Percentiles rank a stretch among this genome's conserved stretches.
Evolutionary conservation across 2,888 invertebrate species (phyloP).

Genomic region (Pinctada fucata): DNA sequence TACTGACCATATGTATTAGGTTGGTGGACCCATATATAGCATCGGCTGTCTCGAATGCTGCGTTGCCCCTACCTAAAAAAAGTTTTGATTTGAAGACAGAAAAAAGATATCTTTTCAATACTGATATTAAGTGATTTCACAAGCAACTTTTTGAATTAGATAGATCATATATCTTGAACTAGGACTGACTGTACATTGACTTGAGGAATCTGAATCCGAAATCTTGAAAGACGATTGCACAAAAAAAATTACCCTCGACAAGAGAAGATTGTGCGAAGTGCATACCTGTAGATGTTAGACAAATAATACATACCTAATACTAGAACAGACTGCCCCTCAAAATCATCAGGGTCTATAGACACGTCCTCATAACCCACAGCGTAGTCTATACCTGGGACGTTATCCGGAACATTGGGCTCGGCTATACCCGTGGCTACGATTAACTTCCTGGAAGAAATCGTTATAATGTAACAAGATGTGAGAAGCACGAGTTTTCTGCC

Average conservation of each 20-base stretch:
- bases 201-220: no score
- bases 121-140: no score
- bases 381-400: slow-evolving; percentile 72
- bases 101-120: background rate
- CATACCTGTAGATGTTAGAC: background rate
- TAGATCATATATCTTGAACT: no score
- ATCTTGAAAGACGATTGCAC: no score
- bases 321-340: slow-evolving; percentile 77
- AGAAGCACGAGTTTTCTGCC: no score
- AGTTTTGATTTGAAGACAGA: slow-evolving; percentile 36
- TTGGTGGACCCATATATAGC: slow-evolving; percentile 73
- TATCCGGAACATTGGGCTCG: slow-evolving; percentile 69
- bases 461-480: no score
- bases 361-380: slow-evolving; percentile 75
- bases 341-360: slow-evolving; percentile 73
- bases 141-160: no score
- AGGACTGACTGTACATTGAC: no score
- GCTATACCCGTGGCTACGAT: slow-evolving; percentile 77
- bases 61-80: slow-evolving; percentile 71
- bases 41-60: slow-evolving; percentile 75
- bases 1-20: slow-evolving; percentile 72
- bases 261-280: no score
- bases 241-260: no score
- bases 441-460: slow-evolving; percentile 66
- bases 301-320: slow-evolving; percentile 71